Evolutionary conservation across 2,113 vertebrate genomes (phyloP).

Genomic region (Macrotis lagotis): DNA sequence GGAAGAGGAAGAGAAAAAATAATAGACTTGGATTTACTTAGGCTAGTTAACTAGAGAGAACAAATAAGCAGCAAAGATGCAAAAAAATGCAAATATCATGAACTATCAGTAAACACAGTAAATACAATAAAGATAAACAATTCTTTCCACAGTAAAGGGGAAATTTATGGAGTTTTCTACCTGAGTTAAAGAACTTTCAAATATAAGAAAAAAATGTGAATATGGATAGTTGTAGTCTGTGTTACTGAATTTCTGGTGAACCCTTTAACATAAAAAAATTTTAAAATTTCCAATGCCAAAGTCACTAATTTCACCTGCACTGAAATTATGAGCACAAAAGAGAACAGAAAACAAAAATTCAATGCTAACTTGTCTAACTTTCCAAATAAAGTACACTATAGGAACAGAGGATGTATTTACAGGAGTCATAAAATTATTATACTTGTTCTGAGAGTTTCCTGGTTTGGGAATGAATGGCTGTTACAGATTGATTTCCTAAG

Average conservation of each 20-base stretch:
- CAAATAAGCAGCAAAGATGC: background rate
- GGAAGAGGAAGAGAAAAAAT: background rate
- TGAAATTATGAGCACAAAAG: conserved; percentile 3
- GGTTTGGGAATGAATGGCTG: conserved; percentile 44
- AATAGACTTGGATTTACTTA: background rate
- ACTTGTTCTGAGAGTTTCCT: conserved; percentile 65
- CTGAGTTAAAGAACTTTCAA: fast-evolving
- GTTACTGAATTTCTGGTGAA: conserved; percentile 44
- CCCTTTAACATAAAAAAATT: conserved; percentile 30
- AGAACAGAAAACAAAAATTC: background rate
- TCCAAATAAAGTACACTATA: conserved; percentile 57
- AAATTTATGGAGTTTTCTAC: fast-evolving
- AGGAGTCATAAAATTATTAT: conserved; percentile 59
- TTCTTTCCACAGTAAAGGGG: fast-evolving
- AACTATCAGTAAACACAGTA: background rate
- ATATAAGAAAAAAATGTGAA: background rate
- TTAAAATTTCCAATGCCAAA: conserved; percentile 43
- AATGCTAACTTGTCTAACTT: background rate
- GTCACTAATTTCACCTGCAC: conserved; percentile 42
- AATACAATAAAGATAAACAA: background rate
- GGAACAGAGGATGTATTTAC: conserved; percentile 53
- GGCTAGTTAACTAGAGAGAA: background rate
- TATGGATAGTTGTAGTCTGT: background rate
- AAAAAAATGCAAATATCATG: background rate
- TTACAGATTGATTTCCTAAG: conserved; percentile 50